Base-by-base conservation (phyloP, 2,113 vertebrate genomes). In the Chloroceryle aenea region DNA sequence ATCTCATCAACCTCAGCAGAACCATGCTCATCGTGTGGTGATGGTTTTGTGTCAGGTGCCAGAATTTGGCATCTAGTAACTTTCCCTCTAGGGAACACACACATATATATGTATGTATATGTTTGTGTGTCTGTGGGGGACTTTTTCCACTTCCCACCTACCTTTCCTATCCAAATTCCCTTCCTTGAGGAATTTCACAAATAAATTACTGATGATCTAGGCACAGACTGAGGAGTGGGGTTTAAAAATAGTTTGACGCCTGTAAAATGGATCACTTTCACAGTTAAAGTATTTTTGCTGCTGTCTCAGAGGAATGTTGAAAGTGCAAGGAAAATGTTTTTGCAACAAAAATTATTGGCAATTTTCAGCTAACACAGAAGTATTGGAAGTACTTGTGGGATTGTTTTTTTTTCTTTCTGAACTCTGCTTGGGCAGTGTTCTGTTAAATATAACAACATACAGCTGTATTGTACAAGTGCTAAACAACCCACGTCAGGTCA, bases 191-290 rank as follows among this genome's bases (percentile, higher is more conserved):
- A 91, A 89, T 90, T 95, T 92, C 88, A 88, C 87, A 94, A 88
- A 96, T 87, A 93, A 92, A 78, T 96, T 80, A 71, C 83, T 68
- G 79, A 79, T 91, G 48, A 80, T 95, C 55, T 89, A 93, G 56
- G 76, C 83, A 84, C 20, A 84, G 92, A 88, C 90, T 93, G 95
- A 96, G 74, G 63, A 91, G 52, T 90, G 73, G 66, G 34, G 32
- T 81, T 94, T 96, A 96, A 96, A 97, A 95, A 94, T 94, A 97
- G 85, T 69, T 73, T 56, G 50, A 78, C 40, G 83, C 83, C 80
- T 95, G 63, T 75, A 96, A 96, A 95, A 89, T 91, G 80, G 82
- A 94, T 96, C 72, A 64, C 91, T 96, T 93, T 95, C 95, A 94
- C 90, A 93, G 72, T 87, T 80, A 50, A 94, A 89, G 77, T 95